Evolutionary conservation across 1,140 invertebrate species (phyloP).

Genomic region (Brachionus angularis): DNA sequence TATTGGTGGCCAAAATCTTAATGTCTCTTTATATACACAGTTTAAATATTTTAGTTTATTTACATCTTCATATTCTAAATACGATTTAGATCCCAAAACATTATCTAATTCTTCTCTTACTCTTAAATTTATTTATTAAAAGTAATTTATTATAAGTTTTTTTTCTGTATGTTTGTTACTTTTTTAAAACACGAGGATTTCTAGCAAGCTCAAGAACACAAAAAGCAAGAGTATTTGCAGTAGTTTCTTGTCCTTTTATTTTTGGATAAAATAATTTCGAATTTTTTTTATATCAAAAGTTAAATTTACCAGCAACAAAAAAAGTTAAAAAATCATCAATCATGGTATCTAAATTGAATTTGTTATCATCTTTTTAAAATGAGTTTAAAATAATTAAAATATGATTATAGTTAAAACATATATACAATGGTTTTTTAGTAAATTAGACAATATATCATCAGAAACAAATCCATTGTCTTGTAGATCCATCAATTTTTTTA

Average conservation of each 20-base stretch:
- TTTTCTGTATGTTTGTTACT: background rate
- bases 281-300: background rate
- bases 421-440: constrained; percentile 29
- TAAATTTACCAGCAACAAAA: constrained; percentile 41
- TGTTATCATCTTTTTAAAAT: constrained; percentile 8
- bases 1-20: constrained; percentile 33
- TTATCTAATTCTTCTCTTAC: constrained; percentile 21
- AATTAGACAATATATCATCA: constrained; percentile 14
- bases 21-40: constrained; percentile 42
- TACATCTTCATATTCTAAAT: background rate
- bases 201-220: constrained; percentile 16
- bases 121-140: background rate
- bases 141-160: background rate
- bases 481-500: background rate
- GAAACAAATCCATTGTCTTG: constrained; percentile 10
- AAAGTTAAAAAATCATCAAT: constrained; percentile 43
- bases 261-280: background rate
- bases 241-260: constrained; percentile 39
- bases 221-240: constrained; percentile 39
- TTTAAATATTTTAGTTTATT: constrained; percentile 1
- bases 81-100: constrained; percentile 8
- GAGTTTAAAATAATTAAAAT: background rate
- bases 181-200: constrained; percentile 34
- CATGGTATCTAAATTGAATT: constrained; percentile 31
- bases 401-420: background rate